Evolutionary conservation across 1,140 invertebrate genomes (phyloP).

Genomic region (Caenorhabditis inopinata): DNA sequence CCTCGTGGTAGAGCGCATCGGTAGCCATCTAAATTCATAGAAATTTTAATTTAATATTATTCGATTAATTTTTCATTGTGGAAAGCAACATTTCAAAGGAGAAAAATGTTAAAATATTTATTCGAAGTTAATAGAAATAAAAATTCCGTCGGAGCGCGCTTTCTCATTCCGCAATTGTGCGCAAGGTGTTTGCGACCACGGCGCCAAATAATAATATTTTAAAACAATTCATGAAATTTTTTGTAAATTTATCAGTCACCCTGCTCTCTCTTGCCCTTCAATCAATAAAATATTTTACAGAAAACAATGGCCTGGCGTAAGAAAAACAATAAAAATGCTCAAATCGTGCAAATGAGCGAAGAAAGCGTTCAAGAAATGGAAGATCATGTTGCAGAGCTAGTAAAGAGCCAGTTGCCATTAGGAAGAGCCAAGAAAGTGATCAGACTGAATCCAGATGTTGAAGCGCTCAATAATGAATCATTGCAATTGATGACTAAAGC

Average conservation of each 20-base stretch:
- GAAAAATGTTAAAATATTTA: not conserved
- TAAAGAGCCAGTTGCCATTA: not conserved
- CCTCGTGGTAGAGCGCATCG: conserved; percentile 26
- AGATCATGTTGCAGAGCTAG: not conserved
- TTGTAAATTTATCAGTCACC: not conserved
- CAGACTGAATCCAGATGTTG: not conserved
- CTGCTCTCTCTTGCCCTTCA: not conserved
- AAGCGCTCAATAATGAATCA: not conserved
- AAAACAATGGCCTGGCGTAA: conserved; percentile 6
- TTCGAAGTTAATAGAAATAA: not conserved
- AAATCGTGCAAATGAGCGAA: not conserved
- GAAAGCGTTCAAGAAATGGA: not conserved
- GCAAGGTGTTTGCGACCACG: too few relatives aligned
- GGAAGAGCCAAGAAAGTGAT: conserved; percentile 19
- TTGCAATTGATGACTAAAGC: not conserved
- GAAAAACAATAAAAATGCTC: not conserved
- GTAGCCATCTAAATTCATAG: not conserved
- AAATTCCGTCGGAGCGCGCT: not conserved
- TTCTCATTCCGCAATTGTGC: too few relatives aligned
- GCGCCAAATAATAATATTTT: too few relatives aligned
- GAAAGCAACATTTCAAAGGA: not conserved
- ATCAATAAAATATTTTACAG: not conserved
- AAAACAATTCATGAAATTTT: not conserved
- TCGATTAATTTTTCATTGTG: not conserved
- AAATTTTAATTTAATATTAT: not conserved